phyloP scores from a whole-genome alignment of 1,140 invertebrate species.

The Sarcophaga bullata region DNA sequence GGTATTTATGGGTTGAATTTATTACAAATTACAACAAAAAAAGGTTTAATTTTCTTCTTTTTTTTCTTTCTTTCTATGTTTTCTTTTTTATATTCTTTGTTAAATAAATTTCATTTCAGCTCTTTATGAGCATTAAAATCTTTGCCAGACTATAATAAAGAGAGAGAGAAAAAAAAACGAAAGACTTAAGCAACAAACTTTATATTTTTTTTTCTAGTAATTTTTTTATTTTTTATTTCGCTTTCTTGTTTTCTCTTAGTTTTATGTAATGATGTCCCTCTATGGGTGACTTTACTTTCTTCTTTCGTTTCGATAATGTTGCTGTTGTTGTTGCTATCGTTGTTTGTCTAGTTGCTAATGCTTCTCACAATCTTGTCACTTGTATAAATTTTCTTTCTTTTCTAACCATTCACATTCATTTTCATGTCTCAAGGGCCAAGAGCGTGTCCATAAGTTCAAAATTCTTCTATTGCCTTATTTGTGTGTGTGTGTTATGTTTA shows the following conservation, averaged over 20 bases:
- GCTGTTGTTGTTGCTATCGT: not conserved
- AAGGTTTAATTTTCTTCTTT: not conserved
- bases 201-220: not conserved
- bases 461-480: not conserved
- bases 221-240: too few species aligned
- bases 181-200: conserved; percentile 24
- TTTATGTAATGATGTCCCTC: not conserved
- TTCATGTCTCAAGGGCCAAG: conserved; percentile 36
- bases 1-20: conserved; percentile 26
- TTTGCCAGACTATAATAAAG: not conserved
- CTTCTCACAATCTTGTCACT: conserved; percentile 26
- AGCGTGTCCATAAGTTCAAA: conserved; percentile 38
- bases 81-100: not conserved
- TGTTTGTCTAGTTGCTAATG: not conserved
- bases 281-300: conserved; percentile 1
- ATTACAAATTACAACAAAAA: conserved; percentile 19
- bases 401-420: conserved; percentile 26
- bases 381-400: conserved; percentile 21
- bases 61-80: not conserved
- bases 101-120: conserved; percentile 7
- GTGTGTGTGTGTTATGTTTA: not conserved
- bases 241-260: not conserved
- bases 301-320: not conserved
- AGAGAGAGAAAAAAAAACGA: not conserved
- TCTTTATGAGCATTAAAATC: not conserved